phyloP scores from a whole-genome alignment of 2,888 invertebrate genomes.

The Drepana falcataria region DNA sequence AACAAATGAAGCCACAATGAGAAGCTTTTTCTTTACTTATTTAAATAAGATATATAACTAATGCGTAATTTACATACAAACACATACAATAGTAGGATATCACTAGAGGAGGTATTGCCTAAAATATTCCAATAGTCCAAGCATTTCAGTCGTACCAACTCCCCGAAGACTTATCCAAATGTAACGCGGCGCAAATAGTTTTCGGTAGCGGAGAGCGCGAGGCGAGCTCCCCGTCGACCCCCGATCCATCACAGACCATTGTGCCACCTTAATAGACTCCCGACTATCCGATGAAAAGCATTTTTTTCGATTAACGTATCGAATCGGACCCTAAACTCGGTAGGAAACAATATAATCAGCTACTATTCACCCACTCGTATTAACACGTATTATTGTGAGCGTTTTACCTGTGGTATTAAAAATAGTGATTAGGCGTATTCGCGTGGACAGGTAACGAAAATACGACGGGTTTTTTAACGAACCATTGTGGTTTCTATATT shows the following conservation, averaged over 20 bases:
- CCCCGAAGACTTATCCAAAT: background rate
- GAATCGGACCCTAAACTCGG: constrained; percentile 60
- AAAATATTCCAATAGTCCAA: background rate
- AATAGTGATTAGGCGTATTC: constrained; percentile 68
- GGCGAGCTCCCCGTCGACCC: constrained; percentile 20
- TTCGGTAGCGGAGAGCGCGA: constrained; percentile 29
- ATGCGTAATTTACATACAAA: too few species aligned
- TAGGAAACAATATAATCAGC: constrained; percentile 76
- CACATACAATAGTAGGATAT: too few species aligned
- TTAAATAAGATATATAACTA: too few species aligned
- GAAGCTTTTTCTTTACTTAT: too few species aligned
- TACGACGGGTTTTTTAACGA: constrained; percentile 57
- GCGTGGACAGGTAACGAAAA: constrained; percentile 39
- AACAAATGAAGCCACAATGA: too few species aligned
- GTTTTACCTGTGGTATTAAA: constrained; percentile 64
- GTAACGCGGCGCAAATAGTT: background rate
- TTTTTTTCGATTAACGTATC: constrained; percentile 72
- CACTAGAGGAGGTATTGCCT: too few species aligned
- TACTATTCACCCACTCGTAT: constrained; percentile 53
- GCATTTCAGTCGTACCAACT: background rate
- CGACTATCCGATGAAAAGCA: constrained; percentile 64
- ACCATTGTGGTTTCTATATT: constrained; percentile 72
- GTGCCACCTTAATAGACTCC: constrained; percentile 54
- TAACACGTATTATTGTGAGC: constrained; percentile 26
- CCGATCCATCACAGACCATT: constrained; percentile 55